Conservation (phyloP, 2,888 invertebrate species). For the Nephrotoma flavescens region DNA sequence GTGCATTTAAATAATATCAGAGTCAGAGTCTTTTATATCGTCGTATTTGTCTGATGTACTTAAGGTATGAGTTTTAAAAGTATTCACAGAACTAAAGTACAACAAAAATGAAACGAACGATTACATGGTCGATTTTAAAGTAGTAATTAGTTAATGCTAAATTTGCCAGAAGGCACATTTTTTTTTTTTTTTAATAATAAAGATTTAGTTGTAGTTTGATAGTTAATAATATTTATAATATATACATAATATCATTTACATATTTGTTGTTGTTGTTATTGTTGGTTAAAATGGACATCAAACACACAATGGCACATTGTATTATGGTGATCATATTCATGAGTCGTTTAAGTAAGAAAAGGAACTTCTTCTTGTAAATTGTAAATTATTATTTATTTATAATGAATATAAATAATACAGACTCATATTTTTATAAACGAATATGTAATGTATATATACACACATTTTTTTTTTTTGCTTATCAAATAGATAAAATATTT, state of each 20-base stretch:
- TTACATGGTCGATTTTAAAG: constrained; percentile 4
- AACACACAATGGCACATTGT: not conserved
- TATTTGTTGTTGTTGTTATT: not conserved
- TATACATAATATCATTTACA: not conserved
- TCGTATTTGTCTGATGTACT: no score
- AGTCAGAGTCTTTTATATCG: no score
- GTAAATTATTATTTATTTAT: not conserved
- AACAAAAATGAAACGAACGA: not conserved
- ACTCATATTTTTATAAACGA: not conserved
- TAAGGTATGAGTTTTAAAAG: no score
- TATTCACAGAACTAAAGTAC: not conserved
- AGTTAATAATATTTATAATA: not conserved
- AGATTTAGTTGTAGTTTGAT: not conserved
- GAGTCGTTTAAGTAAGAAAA: not conserved
- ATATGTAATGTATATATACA: no score
- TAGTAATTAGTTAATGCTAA: constrained; percentile 5
- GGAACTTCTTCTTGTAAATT: not conserved
- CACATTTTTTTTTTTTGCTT: not conserved
- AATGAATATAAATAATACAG: not conserved
- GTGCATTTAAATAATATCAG: no score
- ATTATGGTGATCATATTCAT: not conserved
- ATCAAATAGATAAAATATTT: not conserved
- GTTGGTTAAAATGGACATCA: not conserved
- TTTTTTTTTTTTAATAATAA: not conserved
- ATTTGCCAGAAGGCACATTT: not conserved